Base-by-base conservation (phyloP, 1,140 invertebrate genomes). In the Papilio dardanus region DNA sequence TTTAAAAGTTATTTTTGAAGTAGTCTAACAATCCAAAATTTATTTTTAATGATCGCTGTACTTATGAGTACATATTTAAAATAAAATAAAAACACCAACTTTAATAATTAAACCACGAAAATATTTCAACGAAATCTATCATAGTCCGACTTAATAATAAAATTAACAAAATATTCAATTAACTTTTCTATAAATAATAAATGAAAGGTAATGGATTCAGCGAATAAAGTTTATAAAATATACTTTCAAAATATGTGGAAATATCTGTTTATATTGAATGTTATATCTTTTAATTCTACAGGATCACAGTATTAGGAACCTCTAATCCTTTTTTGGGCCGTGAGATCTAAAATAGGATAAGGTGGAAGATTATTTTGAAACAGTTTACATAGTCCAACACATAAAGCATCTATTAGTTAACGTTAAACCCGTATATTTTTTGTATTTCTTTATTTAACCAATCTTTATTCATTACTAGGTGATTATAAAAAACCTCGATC, bases 131-230 rank as follows among this genome's bases (percentile, higher is more conserved):
- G 24, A 30, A 62, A 28, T 14, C 10, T 62, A 12, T 62, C 21
- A 58, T 12, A 14, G 24, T 5, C 24, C 24, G 12, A 4, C 24
- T 62, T 28, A 28, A 62, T 62, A 62, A 62, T 62, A 3, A 30
- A 62, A 16, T n/a, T n/a, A 62, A 62, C 54, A 28, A 28, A 16
- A 62, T 5, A 62, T 62, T 62, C 54, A 62, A 62, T 62, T 62
- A 54, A 54, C 19, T 21, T 54, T 54, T 54, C 50, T 24, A 28
- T 28, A 28, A 62, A 62, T 62, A 62, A 62, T 30, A 62, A 62
- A 62, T 62, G 54, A 62, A 62, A 21, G 14, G 54, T 62, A 28
- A 62, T 62, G 54, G 54, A 30, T 62, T 62, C 54, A 28, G 54
- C 54, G 54, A 62, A 62, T 62, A 62, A 62, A 28, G 54, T 62